Evolutionary conservation across 2,113 vertebrate species (phyloP).

Genomic region (Triplophysa tibetana): DNA sequence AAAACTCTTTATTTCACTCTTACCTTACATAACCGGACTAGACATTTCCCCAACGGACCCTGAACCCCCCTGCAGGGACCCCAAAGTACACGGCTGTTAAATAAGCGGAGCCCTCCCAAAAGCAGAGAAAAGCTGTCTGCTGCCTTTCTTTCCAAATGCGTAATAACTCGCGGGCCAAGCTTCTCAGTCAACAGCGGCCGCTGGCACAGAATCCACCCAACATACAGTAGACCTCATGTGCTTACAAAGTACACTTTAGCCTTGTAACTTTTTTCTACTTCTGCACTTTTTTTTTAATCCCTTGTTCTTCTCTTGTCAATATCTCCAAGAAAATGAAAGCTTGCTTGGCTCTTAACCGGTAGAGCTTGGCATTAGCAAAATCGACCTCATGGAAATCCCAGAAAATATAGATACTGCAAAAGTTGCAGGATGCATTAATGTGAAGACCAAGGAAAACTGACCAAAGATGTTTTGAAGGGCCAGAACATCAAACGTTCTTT

Average conservation of each 20-base stretch:
- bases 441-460: background rate
- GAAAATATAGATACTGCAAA: no score
- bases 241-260: conserved; percentile 47
- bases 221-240: conserved; percentile 43
- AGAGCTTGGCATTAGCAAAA: no score
- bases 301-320: conserved; percentile 25
- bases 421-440: no score
- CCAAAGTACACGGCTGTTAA: conserved; percentile 49
- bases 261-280: conserved; percentile 26
- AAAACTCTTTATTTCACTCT: conserved; percentile 6
- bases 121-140: conserved; percentile 54
- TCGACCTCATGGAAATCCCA: no score
- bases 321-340: conserved; percentile 4
- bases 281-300: conserved; percentile 6
- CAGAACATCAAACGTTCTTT: conserved; percentile 14
- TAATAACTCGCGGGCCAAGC: conserved; percentile 53
- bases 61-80: conserved; percentile 39
- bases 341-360: background rate
- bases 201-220: conserved; percentile 50
- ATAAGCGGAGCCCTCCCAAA: conserved; percentile 50
- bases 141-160: conserved; percentile 54
- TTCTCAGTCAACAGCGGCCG: conserved; percentile 51
- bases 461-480: conserved; percentile 25
- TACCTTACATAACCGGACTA: conserved; percentile 51
- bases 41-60: conserved; percentile 47